Evolutionary conservation across 1,140 invertebrate species (phyloP).

Genomic region (Thrips palmi): DNA sequence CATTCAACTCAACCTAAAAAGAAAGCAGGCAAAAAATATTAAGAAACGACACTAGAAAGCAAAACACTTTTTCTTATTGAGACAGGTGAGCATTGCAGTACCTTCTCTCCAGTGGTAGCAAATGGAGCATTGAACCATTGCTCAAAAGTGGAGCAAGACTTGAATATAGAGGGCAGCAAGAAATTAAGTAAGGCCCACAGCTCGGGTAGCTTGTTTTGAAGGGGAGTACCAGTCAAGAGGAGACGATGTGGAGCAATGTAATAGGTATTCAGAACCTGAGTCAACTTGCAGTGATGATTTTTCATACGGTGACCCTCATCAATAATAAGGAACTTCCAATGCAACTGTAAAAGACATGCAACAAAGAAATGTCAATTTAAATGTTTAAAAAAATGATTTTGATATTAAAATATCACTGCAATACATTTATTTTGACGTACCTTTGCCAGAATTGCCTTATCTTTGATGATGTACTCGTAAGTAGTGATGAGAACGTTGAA

Average conservation of each 20-base stretch:
- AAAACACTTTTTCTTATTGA: too few relatives aligned
- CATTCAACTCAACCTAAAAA: constrained; percentile 46
- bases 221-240: constrained; percentile 85
- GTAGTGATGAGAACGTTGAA: constrained; percentile 53
- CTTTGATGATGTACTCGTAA: constrained; percentile 56
- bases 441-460: constrained; percentile 91
- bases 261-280: constrained; percentile 86
- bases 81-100: too few relatives aligned
- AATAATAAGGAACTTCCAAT: constrained; percentile 98
- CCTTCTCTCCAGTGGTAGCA: constrained; percentile 89
- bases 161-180: constrained; percentile 90
- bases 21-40: too few relatives aligned
- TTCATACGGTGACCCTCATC: constrained; percentile 99
- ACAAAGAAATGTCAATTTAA: too few relatives aligned
- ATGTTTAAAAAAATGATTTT: too few relatives aligned
- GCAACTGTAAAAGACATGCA: too few relatives aligned
- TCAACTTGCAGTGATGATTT: constrained; percentile 97
- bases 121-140: constrained; percentile 99
- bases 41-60: too few relatives aligned
- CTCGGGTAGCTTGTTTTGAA: constrained; percentile 92
- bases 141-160: constrained; percentile 92
- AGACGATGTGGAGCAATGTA: constrained; percentile 89
- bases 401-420: too few relatives aligned
- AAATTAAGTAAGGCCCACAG: constrained; percentile 95
- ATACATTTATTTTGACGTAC: constrained; percentile 20